Percentiles rank a stretch among this genome's conserved stretches.
phyloP scores from a whole-genome alignment of 2,797 vertebrate genomes.

The Trachurus trachurus region DNA sequence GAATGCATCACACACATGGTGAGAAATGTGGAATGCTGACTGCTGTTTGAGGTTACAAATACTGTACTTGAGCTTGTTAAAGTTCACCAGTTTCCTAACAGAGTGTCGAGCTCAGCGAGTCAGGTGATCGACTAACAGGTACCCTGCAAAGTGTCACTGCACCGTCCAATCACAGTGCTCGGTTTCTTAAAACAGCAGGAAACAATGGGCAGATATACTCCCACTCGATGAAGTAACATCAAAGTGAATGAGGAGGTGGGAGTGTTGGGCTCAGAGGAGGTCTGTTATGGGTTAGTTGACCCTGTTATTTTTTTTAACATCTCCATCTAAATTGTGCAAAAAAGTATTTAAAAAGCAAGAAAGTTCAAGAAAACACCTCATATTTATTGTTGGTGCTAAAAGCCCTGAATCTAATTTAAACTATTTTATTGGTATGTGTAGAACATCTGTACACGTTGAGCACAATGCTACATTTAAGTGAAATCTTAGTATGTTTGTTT shows the following conservation, averaged over 20 bases:
- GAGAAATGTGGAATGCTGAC: conserved; percentile 72
- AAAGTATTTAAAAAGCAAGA: not conserved
- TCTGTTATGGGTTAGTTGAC: conserved; percentile 66
- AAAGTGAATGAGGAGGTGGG: conserved; percentile 62
- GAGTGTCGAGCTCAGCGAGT: conserved; percentile 16
- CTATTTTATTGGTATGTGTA: not conserved
- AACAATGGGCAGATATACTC: conserved; percentile 34
- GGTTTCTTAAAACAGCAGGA: conserved; percentile 41
- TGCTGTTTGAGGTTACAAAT: conserved; percentile 63
- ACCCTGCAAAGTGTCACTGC: conserved; percentile 26
- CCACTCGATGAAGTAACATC: conserved; percentile 56
- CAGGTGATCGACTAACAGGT: conserved; percentile 44
- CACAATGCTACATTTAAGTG: not conserved
- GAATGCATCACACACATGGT: conserved; percentile 77
- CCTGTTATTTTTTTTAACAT: conserved; percentile 65
- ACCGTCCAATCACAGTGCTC: conserved; percentile 24
- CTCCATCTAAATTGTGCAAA: not conserved
- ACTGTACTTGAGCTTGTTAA: conserved; percentile 68
- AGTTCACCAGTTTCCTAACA: conserved; percentile 53
- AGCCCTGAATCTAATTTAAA: not conserved
- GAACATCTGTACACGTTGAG: not conserved
- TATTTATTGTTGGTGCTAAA: not conserved
- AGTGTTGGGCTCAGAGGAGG: conserved; percentile 61
- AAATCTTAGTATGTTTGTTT: not conserved
- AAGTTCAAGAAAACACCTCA: no score